Conservation (phyloP, 1,140 invertebrate genomes). For the Scaptomyza montana region DNA sequence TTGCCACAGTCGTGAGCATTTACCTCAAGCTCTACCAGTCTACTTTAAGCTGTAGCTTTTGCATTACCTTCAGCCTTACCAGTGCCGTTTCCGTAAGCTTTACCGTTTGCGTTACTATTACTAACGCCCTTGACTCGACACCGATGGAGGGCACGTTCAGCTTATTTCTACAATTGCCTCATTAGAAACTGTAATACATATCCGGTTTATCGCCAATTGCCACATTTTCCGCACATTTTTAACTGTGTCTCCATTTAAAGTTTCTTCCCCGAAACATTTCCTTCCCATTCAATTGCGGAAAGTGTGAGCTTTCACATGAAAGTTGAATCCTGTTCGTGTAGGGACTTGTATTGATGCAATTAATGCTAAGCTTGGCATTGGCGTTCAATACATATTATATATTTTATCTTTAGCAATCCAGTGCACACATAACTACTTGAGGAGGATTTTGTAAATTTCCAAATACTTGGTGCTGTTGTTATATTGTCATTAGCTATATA, state of each 20-base stretch:
- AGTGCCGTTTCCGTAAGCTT: conserved; percentile 17
- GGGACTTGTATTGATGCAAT: conserved; percentile 32
- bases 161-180: conserved; percentile 69
- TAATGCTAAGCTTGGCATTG: conserved; percentile 28
- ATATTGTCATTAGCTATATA: conserved; percentile 42
- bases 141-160: conserved; percentile 51
- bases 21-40: background rate
- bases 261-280: background rate
- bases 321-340: conserved; percentile 25
- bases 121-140: conserved; percentile 15
- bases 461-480: conserved; percentile 3
- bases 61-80: conserved; percentile 6
- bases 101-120: background rate
- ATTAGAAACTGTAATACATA: conserved; percentile 67
- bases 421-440: conserved; percentile 13
- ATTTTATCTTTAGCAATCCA: background rate
- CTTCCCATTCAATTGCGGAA: conserved; percentile 8
- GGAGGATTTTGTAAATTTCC: conserved; percentile 20
- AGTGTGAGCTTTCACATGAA: conserved; percentile 10
- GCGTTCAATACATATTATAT: conserved; percentile 22
- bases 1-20: conserved; percentile 37
- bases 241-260: conserved; percentile 17
- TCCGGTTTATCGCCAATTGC: conserved; percentile 62
- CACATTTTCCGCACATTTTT: conserved; percentile 44
- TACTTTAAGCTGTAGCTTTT: background rate